Evolutionary conservation across 2,888 invertebrate genomes (phyloP).

Genomic region (Zygaena filipendulae): DNA sequence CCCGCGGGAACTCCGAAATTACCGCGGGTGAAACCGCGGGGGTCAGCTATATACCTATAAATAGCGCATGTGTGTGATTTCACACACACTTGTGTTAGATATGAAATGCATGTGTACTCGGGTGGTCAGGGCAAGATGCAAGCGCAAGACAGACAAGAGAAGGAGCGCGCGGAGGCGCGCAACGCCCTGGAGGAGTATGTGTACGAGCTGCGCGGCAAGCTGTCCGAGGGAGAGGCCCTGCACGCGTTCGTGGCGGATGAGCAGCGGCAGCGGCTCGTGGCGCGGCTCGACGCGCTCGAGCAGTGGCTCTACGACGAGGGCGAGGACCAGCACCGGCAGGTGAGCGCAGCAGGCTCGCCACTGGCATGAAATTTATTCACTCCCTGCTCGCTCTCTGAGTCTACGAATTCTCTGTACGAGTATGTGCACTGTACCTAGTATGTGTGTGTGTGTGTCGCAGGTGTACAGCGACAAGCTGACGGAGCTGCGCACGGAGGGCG

Average conservation of each 20-base stretch:
- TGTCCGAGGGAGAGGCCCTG: slow-evolving; percentile 80
- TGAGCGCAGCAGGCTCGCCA: too few relatives aligned
- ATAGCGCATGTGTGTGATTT: too few relatives aligned
- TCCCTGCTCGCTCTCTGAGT: too few relatives aligned
- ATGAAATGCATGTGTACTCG: too few relatives aligned
- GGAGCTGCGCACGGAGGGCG: slow-evolving; percentile 79
- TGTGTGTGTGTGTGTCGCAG: too few relatives aligned
- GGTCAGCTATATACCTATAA: too few relatives aligned
- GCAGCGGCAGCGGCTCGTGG: slow-evolving; percentile 72
- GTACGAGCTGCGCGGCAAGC: slow-evolving; percentile 93
- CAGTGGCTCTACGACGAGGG: slow-evolving; percentile 98
- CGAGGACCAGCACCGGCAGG: slow-evolving; percentile 83
- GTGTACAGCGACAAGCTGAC: slow-evolving; percentile 72
- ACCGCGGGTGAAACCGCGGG: too few relatives aligned
- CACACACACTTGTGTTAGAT: too few relatives aligned
- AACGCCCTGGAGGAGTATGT: slow-evolving; percentile 99
- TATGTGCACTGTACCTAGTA: too few relatives aligned
- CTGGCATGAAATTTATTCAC: too few relatives aligned
- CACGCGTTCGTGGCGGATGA: slow-evolving; percentile 79
- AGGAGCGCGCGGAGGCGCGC: slow-evolving; percentile 93
- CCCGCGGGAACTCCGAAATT: too few relatives aligned
- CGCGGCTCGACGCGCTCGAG: slow-evolving; percentile 85
- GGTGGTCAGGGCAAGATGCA: slow-evolving; percentile 77
- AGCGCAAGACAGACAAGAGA: slow-evolving; percentile 90
- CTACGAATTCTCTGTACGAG: too few relatives aligned